Evolutionary conservation across 2,888 invertebrate species (phyloP).

Genomic region (Epistrophella euchroma): DNA sequence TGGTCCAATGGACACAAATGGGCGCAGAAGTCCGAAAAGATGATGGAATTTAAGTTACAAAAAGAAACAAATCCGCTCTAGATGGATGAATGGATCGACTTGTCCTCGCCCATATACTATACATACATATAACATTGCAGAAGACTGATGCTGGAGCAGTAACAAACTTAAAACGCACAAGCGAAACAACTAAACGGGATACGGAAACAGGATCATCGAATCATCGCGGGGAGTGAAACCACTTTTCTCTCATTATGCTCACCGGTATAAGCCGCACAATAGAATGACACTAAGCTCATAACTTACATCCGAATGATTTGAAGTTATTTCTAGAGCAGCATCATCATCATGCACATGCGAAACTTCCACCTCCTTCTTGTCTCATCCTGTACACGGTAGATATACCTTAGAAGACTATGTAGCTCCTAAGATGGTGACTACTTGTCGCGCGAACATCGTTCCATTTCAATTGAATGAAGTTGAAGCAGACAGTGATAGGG

Average conservation of each 20-base stretch:
- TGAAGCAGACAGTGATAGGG: conserved; percentile 39
- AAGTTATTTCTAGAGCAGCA: conserved; percentile 71
- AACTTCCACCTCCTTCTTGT: conserved; percentile 21
- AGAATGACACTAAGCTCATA: conserved; percentile 76
- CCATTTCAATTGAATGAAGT: conserved; percentile 61
- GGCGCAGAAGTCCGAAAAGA: conserved; percentile 68
- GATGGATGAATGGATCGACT: conserved; percentile 65
- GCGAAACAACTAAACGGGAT: conserved; percentile 50
- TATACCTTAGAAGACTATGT: conserved; percentile 18
- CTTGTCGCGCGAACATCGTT: conserved; percentile 67
- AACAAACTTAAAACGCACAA: background rate
- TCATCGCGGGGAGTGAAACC: conserved; percentile 60
- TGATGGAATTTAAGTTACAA: conserved; percentile 71
- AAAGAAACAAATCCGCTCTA: conserved; percentile 44
- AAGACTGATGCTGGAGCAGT: background rate
- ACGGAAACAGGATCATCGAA: conserved; percentile 72
- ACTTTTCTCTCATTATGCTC: conserved; percentile 74
- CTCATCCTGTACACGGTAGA: background rate
- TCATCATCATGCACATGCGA: conserved; percentile 18
- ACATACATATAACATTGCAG: background rate
- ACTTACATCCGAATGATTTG: conserved; percentile 76
- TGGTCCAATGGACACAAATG: conserved; percentile 63
- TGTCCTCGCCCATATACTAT: conserved; percentile 57
- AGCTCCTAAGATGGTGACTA: conserved; percentile 54
- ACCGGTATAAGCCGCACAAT: conserved; percentile 70